Percentiles rank a stretch among this genome's conserved stretches.
Conservation (phyloP, 2,888 invertebrate genomes). For the Oligia fasciuncula region DNA sequence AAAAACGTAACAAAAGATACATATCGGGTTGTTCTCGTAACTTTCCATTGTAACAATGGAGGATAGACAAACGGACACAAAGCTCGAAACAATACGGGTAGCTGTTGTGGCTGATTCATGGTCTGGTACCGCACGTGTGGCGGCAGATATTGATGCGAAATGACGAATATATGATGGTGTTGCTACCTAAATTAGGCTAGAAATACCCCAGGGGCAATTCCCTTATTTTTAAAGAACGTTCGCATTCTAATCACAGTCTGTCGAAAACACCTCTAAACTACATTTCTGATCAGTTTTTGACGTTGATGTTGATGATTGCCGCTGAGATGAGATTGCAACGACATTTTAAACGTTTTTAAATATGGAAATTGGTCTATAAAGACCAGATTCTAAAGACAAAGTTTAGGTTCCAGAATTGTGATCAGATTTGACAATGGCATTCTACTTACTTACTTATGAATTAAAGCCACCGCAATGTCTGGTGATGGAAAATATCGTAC, state of each 20-base stretch:
- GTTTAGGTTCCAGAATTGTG: neutral
- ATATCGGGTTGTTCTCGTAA: constrained; percentile 60
- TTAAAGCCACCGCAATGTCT: too few relatives aligned
- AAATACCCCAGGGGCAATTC: neutral
- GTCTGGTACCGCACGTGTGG: constrained; percentile 8
- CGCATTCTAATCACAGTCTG: neutral
- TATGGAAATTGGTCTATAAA: neutral
- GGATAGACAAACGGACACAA: constrained; percentile 62
- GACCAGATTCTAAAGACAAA: neutral
- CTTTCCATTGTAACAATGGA: constrained; percentile 69
- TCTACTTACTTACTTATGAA: neutral
- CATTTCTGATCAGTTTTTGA: neutral
- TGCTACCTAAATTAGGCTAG: neutral
- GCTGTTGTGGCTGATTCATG: constrained; percentile 48
- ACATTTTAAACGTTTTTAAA: neutral
- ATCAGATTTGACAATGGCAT: neutral
- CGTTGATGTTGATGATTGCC: neutral
- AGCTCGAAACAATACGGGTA: constrained; percentile 48
- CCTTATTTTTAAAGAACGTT: neutral
- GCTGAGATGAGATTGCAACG: neutral
- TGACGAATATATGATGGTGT: constrained; percentile 8
- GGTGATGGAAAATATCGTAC: neutral
- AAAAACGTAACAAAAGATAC: constrained; percentile 68
- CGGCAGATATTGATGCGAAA: constrained; percentile 10
- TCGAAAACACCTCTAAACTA: neutral